Evolutionary conservation across 2,113 vertebrate genomes (phyloP), one percentile per base, ranked within the genome.

Genomic region (Brachionichthys hirsutus): DNA sequence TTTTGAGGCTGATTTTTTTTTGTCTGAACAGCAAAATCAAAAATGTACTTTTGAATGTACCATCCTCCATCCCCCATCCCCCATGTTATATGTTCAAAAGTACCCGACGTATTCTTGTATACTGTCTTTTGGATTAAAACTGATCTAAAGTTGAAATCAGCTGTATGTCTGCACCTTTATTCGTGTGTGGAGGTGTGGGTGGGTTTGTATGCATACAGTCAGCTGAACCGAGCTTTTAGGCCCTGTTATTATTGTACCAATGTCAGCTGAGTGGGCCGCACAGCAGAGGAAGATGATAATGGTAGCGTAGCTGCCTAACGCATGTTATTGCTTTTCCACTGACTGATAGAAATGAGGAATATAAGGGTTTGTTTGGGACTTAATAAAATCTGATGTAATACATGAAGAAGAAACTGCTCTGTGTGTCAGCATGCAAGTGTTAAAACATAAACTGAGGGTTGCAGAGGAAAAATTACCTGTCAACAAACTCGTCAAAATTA

Each of bases 191-290:
- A 62, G 48, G 17, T 77, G 70, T 54, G 69, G 46, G 56, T 61
- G 62, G 67, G 58, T 65, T 44, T 62, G 40, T 67, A 57, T 64
- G 44, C 63, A 62, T 51, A 49, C 53, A 48, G 19, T 51, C 52
- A 20, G 59, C 47, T 65, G 45, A 16, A 45, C 41, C n/a, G 34
- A 38, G 46, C 54, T 77, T 36, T 62, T 70, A 63, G 51, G 30
- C 64, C 69, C 67, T 82, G 52, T 83, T 72, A 76, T 81, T 77
- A 78, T 66, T 62, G 67, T 56, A 73, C 66, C 63, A 77, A 73
- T 70, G 79, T 81, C 77, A 77, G 64, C 34, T 66, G 70, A 78
- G 77, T 80, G 70, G 72, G 75, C 66, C 68, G 6, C 53, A 52
- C 9, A 55, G 70, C 77, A 82, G 55, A 64, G 60, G 67, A 76